Evolutionary conservation across 2,888 invertebrate species (phyloP), one percentile per base, ranked within the genome.

Genomic region (Caenorhabditis sulstoni): DNA sequence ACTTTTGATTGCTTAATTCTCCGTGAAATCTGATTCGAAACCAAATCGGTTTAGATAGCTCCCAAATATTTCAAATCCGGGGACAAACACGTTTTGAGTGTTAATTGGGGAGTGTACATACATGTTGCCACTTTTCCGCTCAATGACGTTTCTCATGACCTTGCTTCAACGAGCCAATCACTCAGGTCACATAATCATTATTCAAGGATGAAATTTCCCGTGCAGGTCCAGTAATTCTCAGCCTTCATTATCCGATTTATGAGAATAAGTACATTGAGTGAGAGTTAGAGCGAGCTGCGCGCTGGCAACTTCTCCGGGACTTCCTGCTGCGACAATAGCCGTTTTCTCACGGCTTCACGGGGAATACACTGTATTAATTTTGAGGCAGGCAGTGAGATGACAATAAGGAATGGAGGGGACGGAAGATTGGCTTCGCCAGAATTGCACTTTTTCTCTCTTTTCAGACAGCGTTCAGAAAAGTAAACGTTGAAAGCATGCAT

Each of bases 161-260:
- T 73, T 58, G 55, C 18, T 12, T 14, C 12, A 39, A 47, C 49
- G 71, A 71, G 71, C 71, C 62, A 71, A 57, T 71, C 71, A 62
- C 57, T 71, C 53, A 52, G 61, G 55, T 50, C 71, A 44, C 58
- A 64, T 59, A 66, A 66, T 74, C 73, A 65, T 57, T 58, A 64
- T 65, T 74, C 75, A 75, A 75, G 67, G 75, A 49, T 67, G 55
- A 47, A 41, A 68, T 35, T 58, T 58, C 39, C 47, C 52, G 20
- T 41, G 23, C 29, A 29, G 29, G 29, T 29, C 11, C 41, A 23
- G 41, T 57, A 39, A 39, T 57, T 57, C 18, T 37, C 47, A 49
- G 22, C 53, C 68, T 41, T 62, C 37, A 62, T 75, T 67, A 75
- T 67, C 59, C 61, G 67, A 67, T 67, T 75, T 67, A 61, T 49